These are phyloP conservation scores for Acronicta aceris DNA, from an alignment of 2,888 invertebrate genomes.

Conservation along the genomic window DNA sequence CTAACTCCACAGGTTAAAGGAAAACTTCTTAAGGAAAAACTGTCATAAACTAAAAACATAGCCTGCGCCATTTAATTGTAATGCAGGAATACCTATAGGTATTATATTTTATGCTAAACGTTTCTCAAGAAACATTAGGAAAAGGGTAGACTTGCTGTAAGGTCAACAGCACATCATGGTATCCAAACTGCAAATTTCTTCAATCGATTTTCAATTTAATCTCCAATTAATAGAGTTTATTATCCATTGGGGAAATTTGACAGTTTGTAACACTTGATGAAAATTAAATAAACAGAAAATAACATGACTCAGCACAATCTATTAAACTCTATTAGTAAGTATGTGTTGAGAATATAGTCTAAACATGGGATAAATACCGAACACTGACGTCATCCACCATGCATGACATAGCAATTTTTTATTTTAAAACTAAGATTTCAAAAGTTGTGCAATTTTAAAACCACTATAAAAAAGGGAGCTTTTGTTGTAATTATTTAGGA, in stretches of 20 bases:
- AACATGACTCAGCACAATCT: constrained; percentile 23
- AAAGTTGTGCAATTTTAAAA: constrained; percentile 31
- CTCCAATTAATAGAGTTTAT: too few species aligned
- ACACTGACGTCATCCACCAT: constrained; percentile 20
- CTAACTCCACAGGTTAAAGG: constrained; percentile 19
- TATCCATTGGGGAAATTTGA: too few species aligned
- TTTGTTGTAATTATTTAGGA: background rate
- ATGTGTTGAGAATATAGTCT: background rate
- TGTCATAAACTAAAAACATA: constrained; percentile 1
- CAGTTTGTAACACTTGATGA: too few species aligned
- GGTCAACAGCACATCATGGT: too few species aligned
- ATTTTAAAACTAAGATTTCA: too few species aligned
- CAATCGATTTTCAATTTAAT: too few species aligned
- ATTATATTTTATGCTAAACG: too few species aligned
- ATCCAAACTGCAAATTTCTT: too few species aligned
- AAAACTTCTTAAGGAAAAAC: constrained; percentile 32
- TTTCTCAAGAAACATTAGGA: constrained; percentile 1
- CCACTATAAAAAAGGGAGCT: background rate
- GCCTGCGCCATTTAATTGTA: background rate
- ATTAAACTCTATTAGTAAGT: background rate
- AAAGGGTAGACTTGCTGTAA: constrained; percentile 1
- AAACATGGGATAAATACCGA: constrained; percentile 17
- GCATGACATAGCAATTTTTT: constrained; percentile 30
- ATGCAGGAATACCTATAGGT: background rate
- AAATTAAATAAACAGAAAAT: background rate